Conservation (phyloP, 2,797 vertebrate genomes). For the Percopsis omiscomaycus region DNA sequence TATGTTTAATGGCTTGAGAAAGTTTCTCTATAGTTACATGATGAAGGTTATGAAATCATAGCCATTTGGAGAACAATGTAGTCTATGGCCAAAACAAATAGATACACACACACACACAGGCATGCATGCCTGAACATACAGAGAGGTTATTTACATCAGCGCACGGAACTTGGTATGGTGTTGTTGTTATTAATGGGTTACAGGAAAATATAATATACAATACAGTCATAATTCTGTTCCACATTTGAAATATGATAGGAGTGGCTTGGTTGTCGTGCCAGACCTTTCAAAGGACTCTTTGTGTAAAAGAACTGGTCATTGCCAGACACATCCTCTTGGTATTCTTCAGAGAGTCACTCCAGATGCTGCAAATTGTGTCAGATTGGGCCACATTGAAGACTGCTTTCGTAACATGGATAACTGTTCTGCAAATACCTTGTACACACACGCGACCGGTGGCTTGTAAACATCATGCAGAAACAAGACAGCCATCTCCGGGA, state of each 20-base stretch:
- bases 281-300: slow-evolving; percentile 74
- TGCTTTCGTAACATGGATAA: slow-evolving; percentile 58
- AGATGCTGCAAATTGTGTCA: slow-evolving; percentile 77
- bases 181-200: slow-evolving; percentile 49
- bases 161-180: slow-evolving; percentile 34
- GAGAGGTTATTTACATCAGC: background rate
- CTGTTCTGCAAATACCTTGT: slow-evolving; percentile 33
- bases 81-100: slow-evolving; percentile 28
- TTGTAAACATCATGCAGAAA: slow-evolving; percentile 20
- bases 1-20: slow-evolving; percentile 35
- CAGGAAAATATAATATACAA: slow-evolving; percentile 54
- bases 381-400: slow-evolving; percentile 63
- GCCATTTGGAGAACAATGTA: slow-evolving; percentile 37
- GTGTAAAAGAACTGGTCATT: slow-evolving; percentile 60
- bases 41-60: slow-evolving; percentile 1
- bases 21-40: slow-evolving; percentile 28
- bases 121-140: slow-evolving; percentile 28
- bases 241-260: slow-evolving; percentile 69
- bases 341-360: slow-evolving; percentile 72
- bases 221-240: slow-evolving; percentile 64
- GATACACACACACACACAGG: slow-evolving; percentile 9
- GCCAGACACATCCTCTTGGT: slow-evolving; percentile 75
- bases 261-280: slow-evolving; percentile 70
- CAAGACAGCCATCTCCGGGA: background rate
- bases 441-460: slow-evolving; percentile 19